Evolutionary conservation across 2,113 vertebrate species (phyloP), one percentile per base, ranked within the genome.

Genomic region (Pandion haliaetus): DNA sequence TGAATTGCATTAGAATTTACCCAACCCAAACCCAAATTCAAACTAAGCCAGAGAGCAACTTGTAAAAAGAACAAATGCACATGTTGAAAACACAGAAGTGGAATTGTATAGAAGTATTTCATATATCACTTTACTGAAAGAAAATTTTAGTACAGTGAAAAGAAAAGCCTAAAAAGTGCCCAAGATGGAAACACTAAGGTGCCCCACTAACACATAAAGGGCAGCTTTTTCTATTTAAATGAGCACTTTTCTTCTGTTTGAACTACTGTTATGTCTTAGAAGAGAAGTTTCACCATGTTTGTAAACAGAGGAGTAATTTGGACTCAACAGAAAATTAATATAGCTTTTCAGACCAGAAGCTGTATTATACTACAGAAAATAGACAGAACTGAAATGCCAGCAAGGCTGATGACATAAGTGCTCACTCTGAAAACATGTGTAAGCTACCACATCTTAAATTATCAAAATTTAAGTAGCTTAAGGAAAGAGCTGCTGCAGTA

Each of bases 391-490:
- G 49, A 72, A 87, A 72, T 24, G 28, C 49, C 57, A 86, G 24
- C 8, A 81, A 89, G 8, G 40, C 23, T 80, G 34, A 70, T 11
- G 36, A 95, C 86, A 32, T 57, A 44, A 66, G 24, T 45, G 69
- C 47, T 88, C 77, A 26, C 29, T 89, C 59, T 73, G 71, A 82
- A 76, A 55, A 63, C n/a, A n/a, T 34, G 44, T 59, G 93, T 74
- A 92, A 94, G 78, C 76, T 88, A 88, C 81, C 72, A 49, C 31
- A 40, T 69, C 88, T 87, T 74, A 95, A 96, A 97, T 96, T 95
- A 96, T 29, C 59, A 65, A 52, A 82, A 96, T 82, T 82, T 58
- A 91, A 95, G 59, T 23, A 76, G 34, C 40, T 93, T 94, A 96
- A 90, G 61, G 86, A 91, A 50, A 91, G 82, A 78, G 9, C 2